These are phyloP conservation scores for Sarcophaga caerulescens DNA, from an alignment of 2,888 invertebrate genomes.

Conservation along the genomic window DNA sequence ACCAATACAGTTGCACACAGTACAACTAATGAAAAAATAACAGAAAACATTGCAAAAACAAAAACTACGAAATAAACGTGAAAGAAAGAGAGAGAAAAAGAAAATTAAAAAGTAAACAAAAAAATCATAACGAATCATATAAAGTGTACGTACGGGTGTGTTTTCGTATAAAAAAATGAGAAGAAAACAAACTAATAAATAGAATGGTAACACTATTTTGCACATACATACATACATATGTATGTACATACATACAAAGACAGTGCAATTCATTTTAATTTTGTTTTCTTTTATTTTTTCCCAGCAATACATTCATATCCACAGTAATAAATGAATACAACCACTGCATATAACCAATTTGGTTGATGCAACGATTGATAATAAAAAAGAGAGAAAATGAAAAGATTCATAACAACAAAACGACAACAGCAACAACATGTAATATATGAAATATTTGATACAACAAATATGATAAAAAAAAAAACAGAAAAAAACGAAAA, in stretches of 20 bases:
- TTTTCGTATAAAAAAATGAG: background rate
- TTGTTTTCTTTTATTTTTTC: background rate
- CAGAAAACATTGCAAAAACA: background rate
- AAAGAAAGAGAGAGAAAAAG: slow-evolving; percentile 3
- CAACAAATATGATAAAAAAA: slow-evolving; percentile 35
- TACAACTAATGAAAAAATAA: background rate
- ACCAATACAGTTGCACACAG: background rate
- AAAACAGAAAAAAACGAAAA: background rate
- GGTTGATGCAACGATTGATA: slow-evolving; percentile 63
- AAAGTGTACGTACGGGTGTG: background rate
- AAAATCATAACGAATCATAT: slow-evolving; percentile 56
- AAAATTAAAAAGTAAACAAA: slow-evolving; percentile 55
- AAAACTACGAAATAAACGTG: background rate
- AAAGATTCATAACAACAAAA: background rate
- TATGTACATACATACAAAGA: no score
- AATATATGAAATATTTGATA: slow-evolving; percentile 47
- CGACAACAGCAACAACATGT: slow-evolving; percentile 22
- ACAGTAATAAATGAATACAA: background rate
- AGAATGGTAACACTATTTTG: slow-evolving; percentile 42
- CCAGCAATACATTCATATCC: background rate
- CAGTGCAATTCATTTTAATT: background rate
- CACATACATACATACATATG: slow-evolving; percentile 14
- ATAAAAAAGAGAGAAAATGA: background rate
- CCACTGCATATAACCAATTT: slow-evolving; percentile 65
- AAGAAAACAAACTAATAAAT: slow-evolving; percentile 25